Evolutionary conservation across 2,797 vertebrate genomes (phyloP).

Genomic region (Peromyscus eremicus): DNA sequence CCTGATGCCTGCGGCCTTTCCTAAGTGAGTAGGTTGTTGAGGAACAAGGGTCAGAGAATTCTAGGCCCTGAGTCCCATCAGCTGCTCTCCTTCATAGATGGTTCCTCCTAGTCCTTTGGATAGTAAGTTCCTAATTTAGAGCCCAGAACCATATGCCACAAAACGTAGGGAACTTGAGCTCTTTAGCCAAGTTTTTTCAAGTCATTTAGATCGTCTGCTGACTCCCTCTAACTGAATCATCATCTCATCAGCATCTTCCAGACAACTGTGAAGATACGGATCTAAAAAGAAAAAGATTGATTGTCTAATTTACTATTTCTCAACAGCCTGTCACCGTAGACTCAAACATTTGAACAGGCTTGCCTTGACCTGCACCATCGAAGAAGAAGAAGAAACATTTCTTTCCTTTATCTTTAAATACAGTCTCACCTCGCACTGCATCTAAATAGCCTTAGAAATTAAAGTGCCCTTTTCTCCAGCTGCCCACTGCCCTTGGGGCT

Average conservation of each 20-base stretch:
- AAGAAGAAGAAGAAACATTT: neutral
- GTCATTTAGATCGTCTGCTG: neutral
- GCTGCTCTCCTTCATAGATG: neutral
- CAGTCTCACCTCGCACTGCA: neutral
- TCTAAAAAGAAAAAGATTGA: conserved; percentile 4
- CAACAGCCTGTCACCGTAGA: neutral
- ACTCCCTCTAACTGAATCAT: neutral
- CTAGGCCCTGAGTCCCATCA: neutral
- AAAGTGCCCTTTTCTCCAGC: conserved; percentile 8
- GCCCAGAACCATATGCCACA: neutral
- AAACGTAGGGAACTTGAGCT: neutral
- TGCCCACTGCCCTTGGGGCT: neutral
- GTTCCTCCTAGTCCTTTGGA: neutral
- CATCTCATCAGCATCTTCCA: neutral
- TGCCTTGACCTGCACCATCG: neutral
- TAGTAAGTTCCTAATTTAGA: neutral
- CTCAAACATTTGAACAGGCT: neutral
- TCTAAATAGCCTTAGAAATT: conserved; percentile 44
- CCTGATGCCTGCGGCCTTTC: neutral
- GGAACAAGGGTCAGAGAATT: neutral
- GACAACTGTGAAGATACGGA: neutral
- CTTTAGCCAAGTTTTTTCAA: neutral
- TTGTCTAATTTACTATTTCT: conserved; percentile 53
- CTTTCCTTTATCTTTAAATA: neutral
- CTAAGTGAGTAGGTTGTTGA: neutral